phyloP scores from a whole-genome alignment of 2,113 vertebrate species.

The Pelodiscus sinensis region DNA sequence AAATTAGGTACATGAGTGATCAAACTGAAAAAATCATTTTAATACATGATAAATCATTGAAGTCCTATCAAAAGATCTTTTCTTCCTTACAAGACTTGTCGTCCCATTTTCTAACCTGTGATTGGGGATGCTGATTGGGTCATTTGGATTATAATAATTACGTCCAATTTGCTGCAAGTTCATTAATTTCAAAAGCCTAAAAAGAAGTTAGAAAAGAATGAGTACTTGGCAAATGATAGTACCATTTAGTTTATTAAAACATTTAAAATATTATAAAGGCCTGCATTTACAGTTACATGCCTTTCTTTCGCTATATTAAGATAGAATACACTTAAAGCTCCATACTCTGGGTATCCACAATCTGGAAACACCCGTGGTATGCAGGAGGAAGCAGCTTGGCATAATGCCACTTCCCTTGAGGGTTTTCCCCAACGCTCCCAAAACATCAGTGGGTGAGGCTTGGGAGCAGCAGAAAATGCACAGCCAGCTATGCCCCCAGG shows the following conservation, averaged over 20 bases:
- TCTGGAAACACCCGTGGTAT: too few species aligned
- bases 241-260: background rate
- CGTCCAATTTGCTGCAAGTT: constrained; percentile 96
- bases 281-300: background rate
- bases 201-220: background rate
- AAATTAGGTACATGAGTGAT: background rate
- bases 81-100: rapidly evolving
- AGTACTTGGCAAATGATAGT: background rate
- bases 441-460: too few species aligned
- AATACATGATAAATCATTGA: background rate
- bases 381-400: too few species aligned
- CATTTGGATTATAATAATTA: constrained; percentile 91
- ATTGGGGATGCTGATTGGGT: constrained; percentile 87
- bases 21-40: background rate
- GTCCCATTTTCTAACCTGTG: constrained; percentile 82
- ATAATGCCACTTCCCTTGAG: too few species aligned
- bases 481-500: too few species aligned
- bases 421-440: too few species aligned
- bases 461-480: too few species aligned
- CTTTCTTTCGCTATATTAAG: background rate
- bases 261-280: background rate
- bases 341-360: too few species aligned
- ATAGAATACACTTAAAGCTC: background rate
- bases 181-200: constrained; percentile 91
- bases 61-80: rapidly evolving